A percentile compares a stretch with the other conserved stretches of the same genome.
phyloP scores from a whole-genome alignment of 2,888 invertebrate genomes.

The Clusia tigrina region DNA sequence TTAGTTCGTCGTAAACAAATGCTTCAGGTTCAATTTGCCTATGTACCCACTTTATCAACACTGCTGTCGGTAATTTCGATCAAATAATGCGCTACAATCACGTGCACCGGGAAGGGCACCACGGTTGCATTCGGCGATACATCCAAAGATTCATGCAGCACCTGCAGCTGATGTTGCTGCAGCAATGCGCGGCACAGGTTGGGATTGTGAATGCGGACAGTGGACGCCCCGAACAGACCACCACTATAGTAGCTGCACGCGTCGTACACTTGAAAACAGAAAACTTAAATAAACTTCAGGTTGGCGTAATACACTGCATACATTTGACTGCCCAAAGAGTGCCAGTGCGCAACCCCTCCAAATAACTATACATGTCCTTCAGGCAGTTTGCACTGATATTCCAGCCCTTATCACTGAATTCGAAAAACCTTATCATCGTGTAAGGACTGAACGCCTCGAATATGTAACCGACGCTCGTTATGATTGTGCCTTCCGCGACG shows the following conservation, averaged over 20 bases:
- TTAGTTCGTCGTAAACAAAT: not conserved
- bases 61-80: conserved; percentile 45
- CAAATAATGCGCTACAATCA: conserved; percentile 45
- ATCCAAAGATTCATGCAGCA: not conserved
- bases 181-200: conserved; percentile 46
- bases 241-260: conserved; percentile 77
- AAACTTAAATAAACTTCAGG: conserved; percentile 39
- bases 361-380: conserved; percentile 50
- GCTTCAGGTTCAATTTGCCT: not conserved
- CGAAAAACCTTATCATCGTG: conserved; percentile 52
- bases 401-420: conserved; percentile 57
- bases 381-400: conserved; percentile 54
- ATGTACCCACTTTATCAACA: conserved; percentile 33
- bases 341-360: conserved; percentile 51
- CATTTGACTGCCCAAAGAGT: conserved; percentile 54
- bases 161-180: conserved; percentile 35
- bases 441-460: conserved; percentile 55
- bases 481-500: not conserved
- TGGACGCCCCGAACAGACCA: conserved; percentile 79
- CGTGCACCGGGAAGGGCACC: conserved; percentile 49
- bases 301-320: conserved; percentile 34
- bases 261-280: conserved; percentile 67
- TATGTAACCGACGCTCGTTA: conserved; percentile 47
- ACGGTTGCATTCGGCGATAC: conserved; percentile 37
- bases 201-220: conserved; percentile 71